Base-by-base conservation (phyloP, 2,797 vertebrate species). In the Poeciliopsis infans region DNA sequence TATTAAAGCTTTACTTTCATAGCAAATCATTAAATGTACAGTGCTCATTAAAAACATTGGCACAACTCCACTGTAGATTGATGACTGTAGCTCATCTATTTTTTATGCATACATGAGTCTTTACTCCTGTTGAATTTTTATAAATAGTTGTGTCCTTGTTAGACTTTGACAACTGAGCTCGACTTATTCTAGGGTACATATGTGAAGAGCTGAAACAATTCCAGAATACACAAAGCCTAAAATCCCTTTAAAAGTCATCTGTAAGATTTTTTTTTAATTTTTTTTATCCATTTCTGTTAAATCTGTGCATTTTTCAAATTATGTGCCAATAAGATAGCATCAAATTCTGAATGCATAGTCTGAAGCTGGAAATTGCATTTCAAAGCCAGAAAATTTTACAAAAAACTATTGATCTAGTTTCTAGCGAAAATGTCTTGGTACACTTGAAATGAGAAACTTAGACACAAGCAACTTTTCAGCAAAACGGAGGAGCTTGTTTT, bases 11-110 rank as follows among this genome's bases (percentile, higher is more conserved):
- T 77, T 11, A 36, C 41, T 51, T 64, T 61, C 11, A 46, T 7
- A 77, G 39, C 43, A 83, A 73, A 83, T 82, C 59, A 46, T 70
- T 18, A 78, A 71, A 78, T 46, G 12, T 72, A 28, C 72, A 49
- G 25, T n/a, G 20, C 31, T 16, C 23, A 25, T 72, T 45, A 81
- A 15, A 73, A 71, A 53, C 12, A 2, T 25, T 51, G 57, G 74
- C 53, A 59, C 43, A 31, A 11, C 28, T 36, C 5, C 18, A 39
- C 68, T 46, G 74, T 71, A 55, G 57, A 77, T 41, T 71, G 16
- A 71, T 43, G 39, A 71, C 20, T 55, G 39, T 15, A 7, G 25
- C 11, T 77, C 45, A 61, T 68, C 31, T 18, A 47, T 66, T 23
- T 66, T 69, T 39, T 41, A 43, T 2, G 23, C 15, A 28, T 18